phyloP scores from a whole-genome alignment of 2,113 vertebrate species.

The Recurvirostra avosetta region DNA sequence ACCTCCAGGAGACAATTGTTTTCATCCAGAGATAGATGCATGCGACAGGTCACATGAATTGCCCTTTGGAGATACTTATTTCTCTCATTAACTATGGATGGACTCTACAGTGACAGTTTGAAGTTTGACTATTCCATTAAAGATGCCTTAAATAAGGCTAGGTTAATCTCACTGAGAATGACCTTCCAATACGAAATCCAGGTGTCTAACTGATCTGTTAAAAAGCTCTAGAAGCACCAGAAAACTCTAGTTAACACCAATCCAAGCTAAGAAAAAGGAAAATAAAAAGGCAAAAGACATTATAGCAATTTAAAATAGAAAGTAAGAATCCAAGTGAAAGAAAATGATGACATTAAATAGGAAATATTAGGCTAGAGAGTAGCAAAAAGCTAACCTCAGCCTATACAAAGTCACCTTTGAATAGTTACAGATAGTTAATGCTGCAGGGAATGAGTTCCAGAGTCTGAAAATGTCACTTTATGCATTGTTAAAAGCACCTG shows the following conservation, averaged over 20 bases:
- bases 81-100: constrained; percentile 20
- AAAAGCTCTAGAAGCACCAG: background rate
- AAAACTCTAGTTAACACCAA: constrained; percentile 23
- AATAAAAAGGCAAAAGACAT: constrained; percentile 21
- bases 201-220: background rate
- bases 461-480: constrained; percentile 46
- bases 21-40: background rate
- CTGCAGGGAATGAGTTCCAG: constrained; percentile 34
- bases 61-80: constrained; percentile 2
- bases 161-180: constrained; percentile 4
- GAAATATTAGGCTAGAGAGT: constrained; percentile 14
- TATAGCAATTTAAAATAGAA: constrained; percentile 25
- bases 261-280: background rate
- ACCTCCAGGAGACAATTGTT: constrained; percentile 8
- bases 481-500: constrained; percentile 49
- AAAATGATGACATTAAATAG: background rate
- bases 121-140: constrained; percentile 1
- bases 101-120: background rate
- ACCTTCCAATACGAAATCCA: constrained; percentile 20
- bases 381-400: constrained; percentile 30
- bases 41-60: background rate
- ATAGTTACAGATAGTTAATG: constrained; percentile 43
- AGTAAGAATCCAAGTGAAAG: constrained; percentile 2
- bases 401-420: constrained; percentile 48
- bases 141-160: constrained; percentile 5